A percentile compares a stretch with the other conserved stretches of the same genome.
Evolutionary conservation across 2,888 invertebrate species (phyloP).

Genomic region (Scaptomyza parva): DNA sequence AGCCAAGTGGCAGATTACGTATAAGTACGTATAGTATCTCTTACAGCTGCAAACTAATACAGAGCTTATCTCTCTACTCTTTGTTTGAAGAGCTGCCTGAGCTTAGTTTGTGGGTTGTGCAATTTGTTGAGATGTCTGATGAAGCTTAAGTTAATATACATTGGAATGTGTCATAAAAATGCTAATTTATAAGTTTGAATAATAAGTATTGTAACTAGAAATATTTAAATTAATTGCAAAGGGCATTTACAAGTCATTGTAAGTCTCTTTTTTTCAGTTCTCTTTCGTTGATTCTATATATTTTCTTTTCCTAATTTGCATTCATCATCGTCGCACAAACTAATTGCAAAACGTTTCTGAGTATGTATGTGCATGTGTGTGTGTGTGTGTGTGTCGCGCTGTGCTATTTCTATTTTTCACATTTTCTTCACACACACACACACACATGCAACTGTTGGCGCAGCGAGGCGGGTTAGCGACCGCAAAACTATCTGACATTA

Average conservation of each 20-base stretch:
- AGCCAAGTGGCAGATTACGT: constrained; percentile 64
- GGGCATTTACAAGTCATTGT: constrained; percentile 13
- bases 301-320: constrained; percentile 72
- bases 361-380: constrained; percentile 22
- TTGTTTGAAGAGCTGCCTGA: background rate
- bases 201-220: background rate
- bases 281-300: too few relatives aligned
- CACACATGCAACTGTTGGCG: constrained; percentile 28
- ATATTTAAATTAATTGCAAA: background rate
- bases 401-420: constrained; percentile 66
- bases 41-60: constrained; percentile 37
- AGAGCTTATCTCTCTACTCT: constrained; percentile 18
- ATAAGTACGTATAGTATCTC: constrained; percentile 46
- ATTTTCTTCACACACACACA: constrained; percentile 46
- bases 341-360: constrained; percentile 66
- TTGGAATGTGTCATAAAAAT: background rate
- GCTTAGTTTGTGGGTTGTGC: background rate
- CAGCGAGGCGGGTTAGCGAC: constrained; percentile 83
- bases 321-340: constrained; percentile 76
- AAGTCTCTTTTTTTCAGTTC: background rate
- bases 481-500: constrained; percentile 85
- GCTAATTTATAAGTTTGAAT: background rate
- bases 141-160: background rate
- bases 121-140: background rate
- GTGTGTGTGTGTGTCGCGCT: constrained; percentile 43